Percentiles rank a stretch among this genome's conserved stretches.
Evolutionary conservation across 2,888 invertebrate genomes (phyloP).

Genomic region (Nemapogon koenigi): DNA sequence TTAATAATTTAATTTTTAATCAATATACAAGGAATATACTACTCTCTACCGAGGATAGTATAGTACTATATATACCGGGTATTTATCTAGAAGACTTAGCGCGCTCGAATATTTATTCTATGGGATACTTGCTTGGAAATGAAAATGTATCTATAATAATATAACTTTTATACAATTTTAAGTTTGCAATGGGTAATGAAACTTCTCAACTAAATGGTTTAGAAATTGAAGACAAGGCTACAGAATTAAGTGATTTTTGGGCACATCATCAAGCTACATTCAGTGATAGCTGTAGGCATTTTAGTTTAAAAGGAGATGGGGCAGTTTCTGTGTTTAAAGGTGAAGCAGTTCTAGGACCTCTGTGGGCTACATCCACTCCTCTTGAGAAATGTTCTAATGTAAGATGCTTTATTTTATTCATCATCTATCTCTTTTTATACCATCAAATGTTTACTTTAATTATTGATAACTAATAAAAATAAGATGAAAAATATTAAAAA

Average conservation of each 20-base stretch:
- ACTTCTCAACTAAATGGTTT: conserved; percentile 74
- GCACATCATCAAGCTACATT: conserved; percentile 71
- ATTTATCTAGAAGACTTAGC: no score
- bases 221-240: conserved; percentile 76
- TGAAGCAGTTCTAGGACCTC: conserved; percentile 69
- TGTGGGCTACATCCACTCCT: conserved; percentile 71
- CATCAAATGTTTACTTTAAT: no score
- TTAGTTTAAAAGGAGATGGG: conserved; percentile 60
- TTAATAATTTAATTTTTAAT: no score
- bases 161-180: no score
- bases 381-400: conserved; percentile 82
- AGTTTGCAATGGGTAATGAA: conserved; percentile 89
- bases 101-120: no score
- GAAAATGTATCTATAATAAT: no score
- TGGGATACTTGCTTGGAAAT: no score
- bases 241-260: conserved; percentile 83
- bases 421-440: neutral
- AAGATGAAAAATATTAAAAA: neutral
- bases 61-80: no score
- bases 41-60: no score
- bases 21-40: no score
- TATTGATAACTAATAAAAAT: neutral
- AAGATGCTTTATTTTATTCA: conserved; percentile 18
- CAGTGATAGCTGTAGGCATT: conserved; percentile 59
- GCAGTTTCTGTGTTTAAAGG: conserved; percentile 79